phyloP scores from a whole-genome alignment of 2,888 invertebrate species.

The Agelastica alni region DNA sequence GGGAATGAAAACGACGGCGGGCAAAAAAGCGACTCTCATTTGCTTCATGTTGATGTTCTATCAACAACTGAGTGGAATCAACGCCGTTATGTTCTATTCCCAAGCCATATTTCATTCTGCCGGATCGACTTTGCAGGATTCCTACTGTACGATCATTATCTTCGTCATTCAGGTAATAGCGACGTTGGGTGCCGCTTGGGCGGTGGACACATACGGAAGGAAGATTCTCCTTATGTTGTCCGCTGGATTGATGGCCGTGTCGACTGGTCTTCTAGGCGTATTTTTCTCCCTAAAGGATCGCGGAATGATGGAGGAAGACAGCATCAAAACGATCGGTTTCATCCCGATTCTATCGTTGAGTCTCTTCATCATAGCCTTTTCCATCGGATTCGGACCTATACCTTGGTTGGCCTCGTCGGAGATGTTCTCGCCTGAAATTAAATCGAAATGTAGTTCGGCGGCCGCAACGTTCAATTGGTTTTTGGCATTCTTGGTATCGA shows the following conservation, averaged over 20 bases:
- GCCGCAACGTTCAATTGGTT: conserved; percentile 86
- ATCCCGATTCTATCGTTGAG: conserved; percentile 75
- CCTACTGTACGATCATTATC: conserved; percentile 56
- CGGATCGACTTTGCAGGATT: conserved; percentile 61
- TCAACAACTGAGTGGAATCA: conserved; percentile 84
- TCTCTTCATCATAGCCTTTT: conserved; percentile 78
- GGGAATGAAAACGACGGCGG: conserved; percentile 65
- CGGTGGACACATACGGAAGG: conserved; percentile 82
- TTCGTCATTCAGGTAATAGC: conserved; percentile 80
- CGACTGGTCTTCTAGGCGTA: conserved; percentile 69
- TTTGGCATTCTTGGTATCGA: conserved; percentile 78
- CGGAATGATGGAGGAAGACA: conserved; percentile 45
- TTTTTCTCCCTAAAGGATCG: conserved; percentile 64
- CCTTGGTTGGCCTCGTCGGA: conserved; percentile 88
- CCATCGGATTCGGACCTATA: conserved; percentile 83
- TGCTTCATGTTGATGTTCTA: conserved; percentile 82
- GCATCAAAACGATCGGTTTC: conserved; percentile 67
- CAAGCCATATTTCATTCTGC: conserved; percentile 72
- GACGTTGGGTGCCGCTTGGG: conserved; percentile 72
- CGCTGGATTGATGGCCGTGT: conserved; percentile 70
- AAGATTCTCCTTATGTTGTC: conserved; percentile 76
- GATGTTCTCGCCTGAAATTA: conserved; percentile 78
- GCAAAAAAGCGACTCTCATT: conserved; percentile 70
- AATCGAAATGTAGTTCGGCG: conserved; percentile 75
- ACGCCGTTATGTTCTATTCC: conserved; percentile 81